A percentile compares a stretch with the other conserved stretches of the same genome.
These are phyloP conservation scores for Labroides dimidiatus DNA, from an alignment of 2,797 vertebrate species.

Conservation along the genomic window DNA sequence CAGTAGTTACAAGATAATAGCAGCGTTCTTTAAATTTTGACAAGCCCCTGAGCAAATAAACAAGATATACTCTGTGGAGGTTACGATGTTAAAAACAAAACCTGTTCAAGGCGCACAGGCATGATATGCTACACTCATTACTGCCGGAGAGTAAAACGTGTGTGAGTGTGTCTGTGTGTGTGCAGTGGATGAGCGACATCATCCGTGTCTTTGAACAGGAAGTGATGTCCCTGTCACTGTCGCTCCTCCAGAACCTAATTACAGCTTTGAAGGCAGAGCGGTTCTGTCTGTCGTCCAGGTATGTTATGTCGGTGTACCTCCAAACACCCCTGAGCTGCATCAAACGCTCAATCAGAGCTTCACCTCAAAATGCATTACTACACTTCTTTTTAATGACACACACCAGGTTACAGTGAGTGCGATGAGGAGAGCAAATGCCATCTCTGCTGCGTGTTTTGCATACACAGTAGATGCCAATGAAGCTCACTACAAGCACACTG, in stretches of 20 bases:
- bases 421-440: slow-evolving; percentile 33
- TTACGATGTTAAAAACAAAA: slow-evolving; percentile 47
- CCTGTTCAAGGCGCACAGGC: slow-evolving; percentile 34
- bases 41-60: slow-evolving; percentile 61
- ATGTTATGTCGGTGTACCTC: slow-evolving; percentile 50
- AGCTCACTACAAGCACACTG: slow-evolving; percentile 3
- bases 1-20: slow-evolving; percentile 60
- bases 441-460: slow-evolving; percentile 16
- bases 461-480: slow-evolving; percentile 36
- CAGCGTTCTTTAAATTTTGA: slow-evolving; percentile 51
- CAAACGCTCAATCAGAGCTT: slow-evolving; percentile 60
- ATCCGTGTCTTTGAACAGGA: slow-evolving; percentile 61
- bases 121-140: slow-evolving; percentile 61
- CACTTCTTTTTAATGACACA: slow-evolving; percentile 46
- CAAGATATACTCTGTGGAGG: slow-evolving; percentile 38
- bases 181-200: slow-evolving; percentile 40
- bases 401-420: slow-evolving; percentile 25
- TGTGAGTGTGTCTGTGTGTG: slow-evolving; percentile 7
- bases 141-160: background rate
- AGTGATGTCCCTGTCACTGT: slow-evolving; percentile 56
- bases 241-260: slow-evolving; percentile 69
- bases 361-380: slow-evolving; percentile 51
- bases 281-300: slow-evolving; percentile 54
- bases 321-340: slow-evolving; percentile 59
- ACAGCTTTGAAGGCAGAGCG: slow-evolving; percentile 57